These are phyloP conservation scores for Drepanosiphum platanoidis DNA, from an alignment of 2,888 invertebrate genomes.

Conservation along the genomic window DNA sequence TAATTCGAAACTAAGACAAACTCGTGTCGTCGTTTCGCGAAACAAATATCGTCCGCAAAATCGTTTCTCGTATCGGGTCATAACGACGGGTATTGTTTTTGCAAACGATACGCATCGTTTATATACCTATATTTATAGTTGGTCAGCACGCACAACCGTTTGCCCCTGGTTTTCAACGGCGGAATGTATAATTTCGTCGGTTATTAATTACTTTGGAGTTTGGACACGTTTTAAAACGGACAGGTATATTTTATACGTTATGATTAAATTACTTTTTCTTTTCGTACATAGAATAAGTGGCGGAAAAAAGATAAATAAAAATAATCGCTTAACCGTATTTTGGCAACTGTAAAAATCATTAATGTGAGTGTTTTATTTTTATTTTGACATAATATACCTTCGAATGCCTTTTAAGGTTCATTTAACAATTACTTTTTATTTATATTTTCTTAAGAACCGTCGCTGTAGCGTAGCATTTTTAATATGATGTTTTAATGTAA, in stretches of 20 bases:
- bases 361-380: slow-evolving; percentile 22
- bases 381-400: neutral
- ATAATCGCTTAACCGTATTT: neutral
- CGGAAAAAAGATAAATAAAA: slow-evolving; percentile 27
- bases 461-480: too few species aligned
- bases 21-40: neutral
- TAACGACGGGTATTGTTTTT: slow-evolving; percentile 40
- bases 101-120: slow-evolving; percentile 43
- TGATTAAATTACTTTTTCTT: slow-evolving; percentile 22
- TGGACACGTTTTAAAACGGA: neutral
- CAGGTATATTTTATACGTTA: slow-evolving; percentile 6
- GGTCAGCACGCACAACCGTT: slow-evolving; percentile 49
- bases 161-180: slow-evolving; percentile 7
- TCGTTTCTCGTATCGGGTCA: slow-evolving; percentile 36
- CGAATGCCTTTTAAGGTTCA: neutral
- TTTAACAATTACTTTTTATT: slow-evolving; percentile 11
- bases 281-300: neutral
- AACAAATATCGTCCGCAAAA: slow-evolving; percentile 25
- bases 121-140: slow-evolving; percentile 42
- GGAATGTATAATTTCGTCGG: slow-evolving; percentile 10
- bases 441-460: neutral
- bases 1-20: slow-evolving; percentile 41
- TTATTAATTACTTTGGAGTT: slow-evolving; percentile 29
- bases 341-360: neutral
- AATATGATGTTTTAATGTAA: neutral